phyloP scores from a whole-genome alignment of 2,113 vertebrate genomes.

The Sylvietta virens region DNA sequence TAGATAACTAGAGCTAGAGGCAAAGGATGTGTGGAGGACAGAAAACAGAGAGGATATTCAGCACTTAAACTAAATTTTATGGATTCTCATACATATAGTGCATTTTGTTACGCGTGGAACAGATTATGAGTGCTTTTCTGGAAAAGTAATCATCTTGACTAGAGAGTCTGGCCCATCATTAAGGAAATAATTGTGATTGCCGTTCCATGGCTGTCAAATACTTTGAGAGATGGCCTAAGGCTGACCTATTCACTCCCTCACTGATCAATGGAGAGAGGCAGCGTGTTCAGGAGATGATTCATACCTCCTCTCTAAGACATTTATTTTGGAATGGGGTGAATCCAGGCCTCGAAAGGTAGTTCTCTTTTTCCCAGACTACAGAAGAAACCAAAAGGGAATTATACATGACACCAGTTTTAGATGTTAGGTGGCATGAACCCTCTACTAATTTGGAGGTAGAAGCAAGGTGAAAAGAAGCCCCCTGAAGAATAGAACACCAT shows the following conservation, averaged over 20 bases:
- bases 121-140: neutral
- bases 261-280: neutral
- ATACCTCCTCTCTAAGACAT: neutral
- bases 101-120: neutral
- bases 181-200: neutral
- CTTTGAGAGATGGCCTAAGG: neutral
- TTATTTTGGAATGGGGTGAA: neutral
- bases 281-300: neutral
- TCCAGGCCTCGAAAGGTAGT: neutral
- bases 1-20: neutral
- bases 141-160: neutral
- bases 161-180: neutral
- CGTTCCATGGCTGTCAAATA: neutral
- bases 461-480: neutral
- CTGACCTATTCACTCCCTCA: neutral
- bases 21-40: neutral
- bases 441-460: neutral
- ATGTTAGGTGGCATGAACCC: neutral
- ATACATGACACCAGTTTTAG: neutral
- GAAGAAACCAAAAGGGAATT: neutral
- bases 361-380: neutral
- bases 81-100: neutral
- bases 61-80: neutral
- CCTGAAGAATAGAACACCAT: neutral
- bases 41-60: conserved; percentile 34